Conservation (phyloP, 2,113 vertebrate genomes). For the Antennarius striatus region DNA sequence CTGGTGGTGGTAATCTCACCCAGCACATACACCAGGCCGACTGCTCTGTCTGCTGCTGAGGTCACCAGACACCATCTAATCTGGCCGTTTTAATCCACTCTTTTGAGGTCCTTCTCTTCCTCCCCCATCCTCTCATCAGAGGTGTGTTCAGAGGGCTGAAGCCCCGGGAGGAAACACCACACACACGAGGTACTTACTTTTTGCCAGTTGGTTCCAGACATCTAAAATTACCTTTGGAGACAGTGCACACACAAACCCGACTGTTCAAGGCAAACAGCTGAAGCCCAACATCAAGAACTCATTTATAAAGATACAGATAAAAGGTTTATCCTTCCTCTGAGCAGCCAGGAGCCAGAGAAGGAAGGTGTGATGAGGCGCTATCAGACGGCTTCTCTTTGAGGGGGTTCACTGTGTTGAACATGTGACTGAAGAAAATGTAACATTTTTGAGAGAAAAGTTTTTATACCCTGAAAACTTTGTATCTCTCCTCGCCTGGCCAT, state of each 20-base stretch:
- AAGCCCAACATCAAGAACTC: too few relatives aligned
- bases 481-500: too few relatives aligned
- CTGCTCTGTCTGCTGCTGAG: slow-evolving; percentile 65
- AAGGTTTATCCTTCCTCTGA: too few relatives aligned
- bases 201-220: slow-evolving; percentile 1
- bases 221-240: not conserved
- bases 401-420: too few relatives aligned
- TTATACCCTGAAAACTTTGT: too few relatives aligned
- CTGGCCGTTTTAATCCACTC: slow-evolving; percentile 62
- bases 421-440: too few relatives aligned
- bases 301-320: too few relatives aligned
- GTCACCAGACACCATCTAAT: slow-evolving; percentile 69
- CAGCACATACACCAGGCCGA: slow-evolving; percentile 9
- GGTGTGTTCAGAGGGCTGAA: not conserved
- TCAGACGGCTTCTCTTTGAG: too few relatives aligned
- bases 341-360: too few relatives aligned
- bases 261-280: too few relatives aligned
- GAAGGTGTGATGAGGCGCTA: not conserved
- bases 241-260: too few relatives aligned
- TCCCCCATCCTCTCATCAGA: slow-evolving; percentile 1
- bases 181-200: not conserved
- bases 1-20: slow-evolving; percentile 49
- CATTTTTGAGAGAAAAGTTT: too few relatives aligned
- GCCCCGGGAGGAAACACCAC: not conserved
- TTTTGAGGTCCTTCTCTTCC: slow-evolving; percentile 23